Base-by-base conservation (phyloP, 2,888 invertebrate species). In the Euplexia lucipara region DNA sequence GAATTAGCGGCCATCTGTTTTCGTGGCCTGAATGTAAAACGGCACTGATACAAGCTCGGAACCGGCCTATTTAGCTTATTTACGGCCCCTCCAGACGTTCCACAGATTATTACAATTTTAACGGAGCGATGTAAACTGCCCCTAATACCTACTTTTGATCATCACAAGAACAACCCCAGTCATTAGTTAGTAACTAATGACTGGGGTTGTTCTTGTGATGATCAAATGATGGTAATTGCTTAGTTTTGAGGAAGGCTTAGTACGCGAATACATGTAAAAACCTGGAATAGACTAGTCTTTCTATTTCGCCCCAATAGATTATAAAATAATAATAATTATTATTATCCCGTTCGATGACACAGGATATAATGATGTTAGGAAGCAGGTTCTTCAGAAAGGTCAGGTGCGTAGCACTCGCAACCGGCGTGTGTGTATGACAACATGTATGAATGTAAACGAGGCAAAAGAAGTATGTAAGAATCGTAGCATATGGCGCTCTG, bases 51-150 rank as follows among this genome's bases (percentile, higher is more conserved):
- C 82, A 78, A 73, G 83, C 82, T 70, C 71, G 78, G 78, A 82
- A 85, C 78, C 75, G 79, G 84, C 85, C 91, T 89, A 87, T 89
- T 88, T 84, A 83, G 80, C 79, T 88, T 90, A 91, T 90, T 91
- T 91, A 91, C 85, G 88, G 79, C 78, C 74, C 81, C 60, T 69
- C 81, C 81, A 86, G 86, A 84, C 86, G 78, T 76, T 83, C 75
- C 65, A 74, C 75, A 79, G 83, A 85, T 86, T 85, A 86, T 83
- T 71, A 68, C 64, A 67, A 77, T 71, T 73, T 72, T 79, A 76
- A 64, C 66, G 58, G 51, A 52, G 60, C 56, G 42, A 65, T 68
- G 57, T 79, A 70, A 64, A 72, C 78, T 56, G 73, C 48, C 44
- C 65, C 54, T 75, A 61, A 77, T 66, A 35, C 64, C 47, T n/a